Evolutionary conservation across 1,140 invertebrate genomes (phyloP).

Genomic region (Euglossa dilemma): DNA sequence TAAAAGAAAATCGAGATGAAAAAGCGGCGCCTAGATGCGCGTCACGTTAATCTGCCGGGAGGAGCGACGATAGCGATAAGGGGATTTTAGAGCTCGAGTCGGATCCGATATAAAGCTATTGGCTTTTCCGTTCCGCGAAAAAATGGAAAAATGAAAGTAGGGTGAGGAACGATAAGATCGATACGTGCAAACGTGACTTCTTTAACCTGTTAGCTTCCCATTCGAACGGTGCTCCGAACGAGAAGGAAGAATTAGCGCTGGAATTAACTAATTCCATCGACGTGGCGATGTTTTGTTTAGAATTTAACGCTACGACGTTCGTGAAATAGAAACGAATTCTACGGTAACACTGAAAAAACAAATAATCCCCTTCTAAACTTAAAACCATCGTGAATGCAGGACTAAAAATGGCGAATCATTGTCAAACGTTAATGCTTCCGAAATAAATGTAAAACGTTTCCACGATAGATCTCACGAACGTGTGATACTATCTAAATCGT

Average conservation of each 20-base stretch:
- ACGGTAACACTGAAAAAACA: no score
- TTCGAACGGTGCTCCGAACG: background rate
- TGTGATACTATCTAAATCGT: no score
- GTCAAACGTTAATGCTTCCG: no score
- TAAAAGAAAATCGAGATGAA: background rate
- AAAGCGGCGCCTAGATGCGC: constrained; percentile 12
- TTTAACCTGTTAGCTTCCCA: background rate
- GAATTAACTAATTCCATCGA: background rate
- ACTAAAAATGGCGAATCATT: no score
- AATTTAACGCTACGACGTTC: no score
- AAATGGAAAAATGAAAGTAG: background rate
- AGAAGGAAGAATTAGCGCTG: background rate
- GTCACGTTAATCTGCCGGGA: constrained; percentile 5
- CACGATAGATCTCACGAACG: no score
- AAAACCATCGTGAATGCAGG: no score
- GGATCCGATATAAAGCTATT: background rate
- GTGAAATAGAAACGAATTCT: no score
- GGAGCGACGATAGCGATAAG: constrained; percentile 10
- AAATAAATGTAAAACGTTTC: no score
- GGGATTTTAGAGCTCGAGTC: no score
- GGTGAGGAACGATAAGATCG: background rate
- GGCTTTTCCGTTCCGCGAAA: background rate
- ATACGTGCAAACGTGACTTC: background rate
- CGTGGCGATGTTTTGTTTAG: no score
- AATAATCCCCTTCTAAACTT: no score